Evolutionary conservation across 1,140 invertebrate species (phyloP).

Genomic region (Sogatella furcifera): DNA sequence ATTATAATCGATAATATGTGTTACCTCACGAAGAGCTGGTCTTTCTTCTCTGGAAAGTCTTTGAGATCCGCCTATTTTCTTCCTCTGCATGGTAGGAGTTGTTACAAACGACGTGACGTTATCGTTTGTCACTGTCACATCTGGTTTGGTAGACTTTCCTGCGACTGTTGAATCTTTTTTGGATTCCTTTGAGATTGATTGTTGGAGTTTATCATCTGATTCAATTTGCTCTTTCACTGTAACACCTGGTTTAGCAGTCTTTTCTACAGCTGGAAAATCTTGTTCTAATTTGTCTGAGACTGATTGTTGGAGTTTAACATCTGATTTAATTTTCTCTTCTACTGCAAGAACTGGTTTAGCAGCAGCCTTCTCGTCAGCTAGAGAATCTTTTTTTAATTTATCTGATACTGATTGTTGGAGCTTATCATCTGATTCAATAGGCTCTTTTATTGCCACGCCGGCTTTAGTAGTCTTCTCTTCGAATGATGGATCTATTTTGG

Average conservation of each 20-base stretch:
- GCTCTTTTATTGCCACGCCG: background rate
- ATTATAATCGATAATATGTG: slow-evolving; percentile 13
- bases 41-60: slow-evolving; percentile 18
- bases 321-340: background rate
- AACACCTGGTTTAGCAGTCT: too few relatives aligned
- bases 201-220: background rate
- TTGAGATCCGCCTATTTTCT: slow-evolving; percentile 22
- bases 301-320: too few relatives aligned
- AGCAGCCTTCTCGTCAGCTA: background rate
- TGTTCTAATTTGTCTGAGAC: too few relatives aligned
- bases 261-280: too few relatives aligned
- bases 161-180: background rate
- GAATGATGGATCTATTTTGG: too few relatives aligned
- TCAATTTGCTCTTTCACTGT: background rate
- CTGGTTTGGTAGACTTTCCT: slow-evolving; percentile 1
- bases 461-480: too few relatives aligned
- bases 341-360: background rate
- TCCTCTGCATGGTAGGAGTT: slow-evolving; percentile 19
- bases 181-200: background rate
- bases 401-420: background rate
- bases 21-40: slow-evolving; percentile 18
- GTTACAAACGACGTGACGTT: slow-evolving; percentile 12
- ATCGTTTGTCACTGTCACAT: background rate
- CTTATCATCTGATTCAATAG: background rate
- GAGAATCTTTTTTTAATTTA: slow-evolving; percentile 2